Conservation (phyloP, 1,140 invertebrate genomes). For the Drosophila azteca region DNA sequence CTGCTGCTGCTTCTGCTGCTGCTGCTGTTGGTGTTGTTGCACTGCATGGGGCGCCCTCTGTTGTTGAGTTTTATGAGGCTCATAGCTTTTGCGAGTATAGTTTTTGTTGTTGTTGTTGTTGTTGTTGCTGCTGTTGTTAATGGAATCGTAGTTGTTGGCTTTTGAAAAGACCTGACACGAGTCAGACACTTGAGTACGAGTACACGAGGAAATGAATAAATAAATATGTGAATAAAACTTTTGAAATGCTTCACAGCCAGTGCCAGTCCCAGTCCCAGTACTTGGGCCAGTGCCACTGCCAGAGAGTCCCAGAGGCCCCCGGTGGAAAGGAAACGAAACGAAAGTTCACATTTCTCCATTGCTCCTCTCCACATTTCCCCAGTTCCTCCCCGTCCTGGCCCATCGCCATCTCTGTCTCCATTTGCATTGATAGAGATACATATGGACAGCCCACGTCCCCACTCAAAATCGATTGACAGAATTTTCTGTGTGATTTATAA, state of each 20-base stretch:
- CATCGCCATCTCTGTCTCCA: not conserved
- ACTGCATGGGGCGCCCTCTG: slow-evolving; percentile 36
- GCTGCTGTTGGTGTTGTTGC: slow-evolving; percentile 20
- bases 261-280: not conserved
- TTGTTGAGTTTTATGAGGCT: slow-evolving; percentile 46
- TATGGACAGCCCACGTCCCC: no score
- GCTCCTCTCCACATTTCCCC: not conserved
- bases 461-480: slow-evolving; percentile 42
- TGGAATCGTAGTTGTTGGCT: slow-evolving; percentile 36
- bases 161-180: slow-evolving; percentile 44
- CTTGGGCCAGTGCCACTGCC: no score
- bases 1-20: not conserved
- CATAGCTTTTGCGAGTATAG: slow-evolving; percentile 5
- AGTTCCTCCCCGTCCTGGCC: not conserved
- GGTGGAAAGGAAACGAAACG: slow-evolving; percentile 2
- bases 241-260: slow-evolving; percentile 35
- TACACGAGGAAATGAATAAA: slow-evolving; percentile 37
- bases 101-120: slow-evolving; percentile 5
- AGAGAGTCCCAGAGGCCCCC: not conserved
- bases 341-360: not conserved
- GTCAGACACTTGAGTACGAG: slow-evolving; percentile 39
- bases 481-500: slow-evolving; percentile 45
- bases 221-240: slow-evolving; percentile 56
- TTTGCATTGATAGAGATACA: not conserved
- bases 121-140: slow-evolving; percentile 29